Evolutionary conservation across 2,797 vertebrate species (phyloP), one percentile per base, ranked within the genome.

Genomic region (Etheostoma perlongum): DNA sequence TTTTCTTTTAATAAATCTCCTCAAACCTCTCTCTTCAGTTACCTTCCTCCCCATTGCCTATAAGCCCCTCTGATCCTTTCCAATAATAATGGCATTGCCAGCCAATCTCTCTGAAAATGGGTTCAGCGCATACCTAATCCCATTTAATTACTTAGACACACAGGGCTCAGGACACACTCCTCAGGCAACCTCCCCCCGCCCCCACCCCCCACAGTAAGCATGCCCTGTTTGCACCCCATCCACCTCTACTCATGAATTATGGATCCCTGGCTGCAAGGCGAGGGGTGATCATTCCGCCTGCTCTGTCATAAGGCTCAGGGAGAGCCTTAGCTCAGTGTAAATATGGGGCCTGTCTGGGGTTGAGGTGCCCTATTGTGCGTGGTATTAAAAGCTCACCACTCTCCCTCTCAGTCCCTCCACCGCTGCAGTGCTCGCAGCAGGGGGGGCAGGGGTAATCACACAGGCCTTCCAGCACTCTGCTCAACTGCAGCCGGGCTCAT

Each of bases 101-200:
- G 89, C 93, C 91, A 88, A 90, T 94, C 91, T 92, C 92, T 94
- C 93, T 92, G 93, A 95, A 92, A 95, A 94, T 92, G 91, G 90
- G 91, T 92, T 94, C 94, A 93, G 92, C 82, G 90, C 88, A 94
- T 94, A 93, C 89, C 90, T 94, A 95, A 95, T 95, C 94, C 93
- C 89, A 93, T 94, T 93, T 94, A 94, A 95, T 95, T 94, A 93
- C 89, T 86, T 88, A 89, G 90, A 90, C 90, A 91, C 89, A 94
- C 91, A 93, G 88, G 94, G 91, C 92, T 90, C 89, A 93, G 93
- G 93, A 92, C 90, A 91, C 89, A 84, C 91, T 92, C 90, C 89
- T 90, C 79, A 84, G 89, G 85, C 88, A 71, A 73, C 67, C 83
- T 13, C 42, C 42, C 79, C 27, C 27, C 25, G 71, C 75, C 67